Conservation (phyloP, 1,140 invertebrate genomes). For the Trachymyrmex cornetzi region DNA sequence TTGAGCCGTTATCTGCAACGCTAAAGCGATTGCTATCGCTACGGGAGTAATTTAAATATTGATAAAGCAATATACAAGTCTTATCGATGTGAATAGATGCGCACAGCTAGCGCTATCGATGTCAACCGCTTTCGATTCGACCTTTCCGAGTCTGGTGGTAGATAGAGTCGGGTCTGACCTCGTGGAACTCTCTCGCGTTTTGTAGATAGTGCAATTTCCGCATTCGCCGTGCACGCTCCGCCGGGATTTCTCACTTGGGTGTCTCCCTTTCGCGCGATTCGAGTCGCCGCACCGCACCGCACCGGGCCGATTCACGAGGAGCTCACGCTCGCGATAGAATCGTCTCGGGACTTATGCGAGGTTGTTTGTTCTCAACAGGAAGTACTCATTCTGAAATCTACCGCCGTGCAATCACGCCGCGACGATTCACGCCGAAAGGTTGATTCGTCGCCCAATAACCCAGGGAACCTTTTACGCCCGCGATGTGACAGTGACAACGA, state of each 20-base stretch:
- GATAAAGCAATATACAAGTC: neutral
- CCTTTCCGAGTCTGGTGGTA: neutral
- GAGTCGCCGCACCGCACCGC: too few species aligned
- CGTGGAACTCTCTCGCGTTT: neutral
- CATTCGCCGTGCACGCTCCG: neutral
- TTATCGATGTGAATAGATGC: neutral
- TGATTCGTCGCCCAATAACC: slow-evolving; percentile 18
- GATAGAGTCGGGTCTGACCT: neutral
- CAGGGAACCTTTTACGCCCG: neutral
- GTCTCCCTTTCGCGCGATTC: neutral
- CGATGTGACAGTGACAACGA: slow-evolving; percentile 44
- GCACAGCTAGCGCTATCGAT: neutral
- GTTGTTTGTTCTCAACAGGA: slow-evolving; percentile 33
- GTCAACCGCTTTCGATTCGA: slow-evolving; percentile 17
- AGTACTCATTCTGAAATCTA: slow-evolving; percentile 13
- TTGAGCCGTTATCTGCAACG: neutral
- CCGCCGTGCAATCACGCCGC: neutral
- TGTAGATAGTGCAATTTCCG: neutral
- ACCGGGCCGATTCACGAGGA: too few species aligned
- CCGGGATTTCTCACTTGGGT: neutral
- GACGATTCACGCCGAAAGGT: neutral
- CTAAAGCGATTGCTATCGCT: neutral
- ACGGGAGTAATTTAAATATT: neutral
- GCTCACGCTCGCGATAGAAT: neutral
- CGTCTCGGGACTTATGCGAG: neutral